Percentiles rank a stretch among this genome's conserved stretches.
Conservation (phyloP, 2,797 vertebrate genomes). For the Mionectes olivaceus region DNA sequence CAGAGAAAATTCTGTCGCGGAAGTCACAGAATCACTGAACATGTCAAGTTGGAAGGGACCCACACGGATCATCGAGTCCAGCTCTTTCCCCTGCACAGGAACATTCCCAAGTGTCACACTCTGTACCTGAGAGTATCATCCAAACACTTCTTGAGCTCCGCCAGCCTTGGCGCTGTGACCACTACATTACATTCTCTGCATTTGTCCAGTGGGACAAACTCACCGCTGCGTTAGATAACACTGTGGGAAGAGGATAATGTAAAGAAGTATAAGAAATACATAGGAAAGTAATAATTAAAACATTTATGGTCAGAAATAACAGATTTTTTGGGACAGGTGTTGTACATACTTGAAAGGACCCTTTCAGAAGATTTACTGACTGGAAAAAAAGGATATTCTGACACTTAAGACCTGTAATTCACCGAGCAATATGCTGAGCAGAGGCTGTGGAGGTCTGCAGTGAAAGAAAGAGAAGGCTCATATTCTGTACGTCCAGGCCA, state of each 20-base stretch:
- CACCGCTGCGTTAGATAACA: not conserved
- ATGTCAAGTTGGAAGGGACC: too few species aligned
- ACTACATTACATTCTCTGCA: not conserved
- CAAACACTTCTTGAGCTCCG: too few species aligned
- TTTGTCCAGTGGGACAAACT: not conserved
- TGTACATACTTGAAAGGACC: not conserved
- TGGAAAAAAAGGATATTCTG: too few species aligned
- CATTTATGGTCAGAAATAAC: not conserved
- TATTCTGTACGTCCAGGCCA: conserved; percentile 5
- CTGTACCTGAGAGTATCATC: too few species aligned
- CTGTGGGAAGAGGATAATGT: not conserved
- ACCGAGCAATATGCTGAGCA: not conserved
- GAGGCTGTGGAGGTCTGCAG: not conserved
- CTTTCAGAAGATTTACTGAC: not conserved
- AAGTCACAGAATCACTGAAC: too few species aligned
- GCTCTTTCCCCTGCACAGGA: too few species aligned
- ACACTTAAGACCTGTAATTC: not conserved
- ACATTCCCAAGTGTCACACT: too few species aligned
- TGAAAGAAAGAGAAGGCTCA: not conserved
- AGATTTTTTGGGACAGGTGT: not conserved
- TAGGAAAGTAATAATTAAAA: not conserved
- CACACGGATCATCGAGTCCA: too few species aligned
- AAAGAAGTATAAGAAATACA: not conserved
- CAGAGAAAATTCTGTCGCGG: not conserved
- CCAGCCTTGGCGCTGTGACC: too few species aligned